Evolutionary conservation across 2,797 vertebrate species (phyloP).

Genomic region (Sarcoramphus papa): DNA sequence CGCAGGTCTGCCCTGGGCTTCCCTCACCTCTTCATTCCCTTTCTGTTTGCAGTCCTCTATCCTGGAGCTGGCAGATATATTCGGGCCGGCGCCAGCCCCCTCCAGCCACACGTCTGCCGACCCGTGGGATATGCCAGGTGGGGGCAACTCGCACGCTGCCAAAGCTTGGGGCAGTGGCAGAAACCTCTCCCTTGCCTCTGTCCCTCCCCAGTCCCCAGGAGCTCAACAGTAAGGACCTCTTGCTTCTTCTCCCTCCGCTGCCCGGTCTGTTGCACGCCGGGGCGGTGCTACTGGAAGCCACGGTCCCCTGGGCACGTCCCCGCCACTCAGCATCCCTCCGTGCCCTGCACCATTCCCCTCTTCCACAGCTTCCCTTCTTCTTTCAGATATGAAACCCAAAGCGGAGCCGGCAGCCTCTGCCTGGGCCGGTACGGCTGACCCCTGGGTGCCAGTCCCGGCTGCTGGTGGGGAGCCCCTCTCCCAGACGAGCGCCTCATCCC

Average conservation of each 20-base stretch:
- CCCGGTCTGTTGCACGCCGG: accelerated
- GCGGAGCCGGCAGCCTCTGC: conserved; percentile 59
- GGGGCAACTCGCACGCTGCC: not conserved
- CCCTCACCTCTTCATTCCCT: not conserved
- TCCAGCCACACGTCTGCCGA: conserved; percentile 76
- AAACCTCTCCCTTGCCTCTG: not conserved
- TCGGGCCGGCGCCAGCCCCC: conserved; percentile 72
- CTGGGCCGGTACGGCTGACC: conserved; percentile 67
- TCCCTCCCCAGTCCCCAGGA: not conserved
- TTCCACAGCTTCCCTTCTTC: not conserved
- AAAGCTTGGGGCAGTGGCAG: not conserved
- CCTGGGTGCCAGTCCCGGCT: conserved; percentile 67
- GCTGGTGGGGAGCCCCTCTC: conserved; percentile 17
- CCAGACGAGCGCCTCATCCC: conserved; percentile 44
- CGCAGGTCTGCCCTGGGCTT: not conserved
- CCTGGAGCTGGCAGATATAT: conserved; percentile 89
- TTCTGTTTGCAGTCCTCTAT: conserved; percentile 81
- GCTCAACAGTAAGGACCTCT: not conserved
- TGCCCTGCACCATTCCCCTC: not conserved
- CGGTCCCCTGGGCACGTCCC: not conserved
- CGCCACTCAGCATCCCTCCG: not conserved
- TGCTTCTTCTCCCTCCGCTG: not conserved
- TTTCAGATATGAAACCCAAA: conserved; percentile 68
- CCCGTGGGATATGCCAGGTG: conserved; percentile 82
- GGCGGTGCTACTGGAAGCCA: not conserved